phyloP scores from a whole-genome alignment of 92 coral and sea anemone genomes.

The Chrysogorgia sp. region DNA sequence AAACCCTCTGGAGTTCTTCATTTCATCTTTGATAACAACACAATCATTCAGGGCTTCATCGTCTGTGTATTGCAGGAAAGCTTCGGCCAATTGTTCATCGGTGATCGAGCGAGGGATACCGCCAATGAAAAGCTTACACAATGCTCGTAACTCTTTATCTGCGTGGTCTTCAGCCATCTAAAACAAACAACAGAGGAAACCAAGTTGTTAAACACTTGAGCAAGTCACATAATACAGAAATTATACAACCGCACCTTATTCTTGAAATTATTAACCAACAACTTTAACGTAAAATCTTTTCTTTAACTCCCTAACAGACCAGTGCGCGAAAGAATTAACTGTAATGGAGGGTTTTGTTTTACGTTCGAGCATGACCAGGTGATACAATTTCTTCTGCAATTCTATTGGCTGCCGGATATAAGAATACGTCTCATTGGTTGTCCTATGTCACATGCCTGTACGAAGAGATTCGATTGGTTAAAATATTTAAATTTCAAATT shows the following conservation, averaged over 20 bases:
- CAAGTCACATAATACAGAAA: too few relatives aligned
- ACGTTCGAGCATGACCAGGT: too few relatives aligned
- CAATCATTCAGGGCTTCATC: conserved; percentile 74
- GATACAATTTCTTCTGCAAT: background rate
- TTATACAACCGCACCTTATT: background rate
- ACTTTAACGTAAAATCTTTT: too few relatives aligned
- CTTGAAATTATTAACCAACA: too few relatives aligned
- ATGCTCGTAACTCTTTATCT: conserved; percentile 50
- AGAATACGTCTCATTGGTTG: background rate
- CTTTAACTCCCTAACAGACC: too few relatives aligned
- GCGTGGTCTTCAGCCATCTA: conserved; percentile 27
- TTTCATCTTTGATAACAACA: conserved; percentile 60
- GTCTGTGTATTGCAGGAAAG: conserved; percentile 47
- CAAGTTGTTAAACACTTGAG: too few relatives aligned
- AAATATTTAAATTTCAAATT: too few relatives aligned
- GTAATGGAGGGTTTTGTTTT: background rate
- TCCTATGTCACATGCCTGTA: too few relatives aligned
- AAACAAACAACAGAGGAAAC: too few relatives aligned
- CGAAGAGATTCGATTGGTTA: too few relatives aligned
- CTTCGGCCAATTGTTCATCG: conserved; percentile 22
- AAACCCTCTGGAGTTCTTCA: conserved; percentile 80
- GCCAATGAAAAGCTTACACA: conserved; percentile 90
- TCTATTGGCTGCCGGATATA: background rate
- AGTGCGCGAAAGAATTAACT: background rate
- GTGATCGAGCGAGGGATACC: conserved; percentile 69